A percentile compares a stretch with the other conserved stretches of the same genome.
phyloP scores from a whole-genome alignment of 2,888 invertebrate species.

The Dendrolimus houi region DNA sequence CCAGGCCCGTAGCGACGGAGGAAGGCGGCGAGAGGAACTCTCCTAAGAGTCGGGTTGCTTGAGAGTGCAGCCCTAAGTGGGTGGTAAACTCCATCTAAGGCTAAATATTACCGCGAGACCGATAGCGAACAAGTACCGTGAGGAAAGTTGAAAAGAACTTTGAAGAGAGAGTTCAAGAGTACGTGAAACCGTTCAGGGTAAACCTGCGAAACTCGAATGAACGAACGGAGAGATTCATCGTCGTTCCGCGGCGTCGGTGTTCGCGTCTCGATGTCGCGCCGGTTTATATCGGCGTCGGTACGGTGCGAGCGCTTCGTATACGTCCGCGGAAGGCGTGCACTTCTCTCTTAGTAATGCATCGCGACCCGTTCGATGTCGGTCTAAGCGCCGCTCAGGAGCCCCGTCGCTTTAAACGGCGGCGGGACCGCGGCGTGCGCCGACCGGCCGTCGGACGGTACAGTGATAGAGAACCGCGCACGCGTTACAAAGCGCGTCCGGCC shows the following conservation, averaged over 20 bases:
- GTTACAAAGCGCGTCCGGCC: conserved; percentile 32
- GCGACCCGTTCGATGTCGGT: conserved; percentile 68
- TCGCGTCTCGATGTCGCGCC: conserved; percentile 13
- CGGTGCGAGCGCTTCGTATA: conserved; percentile 20
- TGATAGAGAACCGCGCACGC: conserved; percentile 24
- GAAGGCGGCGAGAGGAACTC: too few relatives aligned
- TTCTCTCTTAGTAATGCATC: conserved; percentile 66
- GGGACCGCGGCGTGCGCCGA: conserved; percentile 5
- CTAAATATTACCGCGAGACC: too few relatives aligned
- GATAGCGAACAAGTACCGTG: too few relatives aligned
- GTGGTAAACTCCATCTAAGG: too few relatives aligned
- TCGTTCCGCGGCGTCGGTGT: conserved; percentile 28
- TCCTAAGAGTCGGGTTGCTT: too few relatives aligned
- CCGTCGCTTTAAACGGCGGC: conserved; percentile 4
- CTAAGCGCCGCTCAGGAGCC: conserved; percentile 41
- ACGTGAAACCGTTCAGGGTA: too few relatives aligned
- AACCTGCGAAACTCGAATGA: too few relatives aligned
- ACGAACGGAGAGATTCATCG: conserved; percentile 42
- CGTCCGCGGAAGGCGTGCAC: conserved; percentile 36
- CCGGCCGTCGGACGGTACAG: conserved; percentile 18
- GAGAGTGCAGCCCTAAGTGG: too few relatives aligned
- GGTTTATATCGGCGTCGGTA: conserved; percentile 9
- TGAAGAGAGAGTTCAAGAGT: too few relatives aligned
- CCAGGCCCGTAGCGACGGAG: too few relatives aligned
- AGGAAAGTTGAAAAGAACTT: too few relatives aligned